Evolutionary conservation across 2,113 vertebrate species (phyloP), one percentile per base, ranked within the genome.

Genomic region (Steatornis caripensis): DNA sequence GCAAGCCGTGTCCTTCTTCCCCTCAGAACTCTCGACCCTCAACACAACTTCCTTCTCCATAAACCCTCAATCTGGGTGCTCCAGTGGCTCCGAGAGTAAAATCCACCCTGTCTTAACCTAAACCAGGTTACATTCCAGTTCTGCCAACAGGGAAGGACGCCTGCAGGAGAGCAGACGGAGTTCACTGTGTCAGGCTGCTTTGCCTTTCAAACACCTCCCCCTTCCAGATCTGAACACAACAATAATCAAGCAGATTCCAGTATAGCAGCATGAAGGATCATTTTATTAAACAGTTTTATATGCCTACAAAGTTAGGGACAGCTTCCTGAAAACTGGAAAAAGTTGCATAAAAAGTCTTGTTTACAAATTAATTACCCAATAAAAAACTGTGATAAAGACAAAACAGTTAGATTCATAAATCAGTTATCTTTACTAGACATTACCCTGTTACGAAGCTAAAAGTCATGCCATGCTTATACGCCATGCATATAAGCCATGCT

Each of bases 231-330:
- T 45, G 34, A 79, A 54, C 15, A 58, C 9, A 51, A 21, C 1
- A 36, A 46, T 32, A 26, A 24, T 17, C 23, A 41, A 32, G 12
- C 24, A 80, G 36, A 58, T 61, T 61, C n/a, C 30, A 54, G 14
- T 12, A 57, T 1, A 68, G 29, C 10, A 27, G 12, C 5, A 5
- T 7, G 7, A 70, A 72, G 58, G 26, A 17, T 3, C 0, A n/a
- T 39, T 68, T 87, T 68, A 34, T n/a, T 41, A 43, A 46, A 5
- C 6, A n/a, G 15, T 72, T 89, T 68, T 36, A 76, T 32, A 58
- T 3, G 13, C n/a, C 62, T 65, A 32, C 9, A 24, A 66, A 21
- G 23, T 36, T 23, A 49, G 39, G 45, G 30, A 45, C 2, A 37
- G n/a, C 12, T 76, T 94, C 24, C 61, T 51, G 15, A 79, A 77